Conservation (phyloP, 92 coral and sea anemone genomes). For the Metridium senile region DNA sequence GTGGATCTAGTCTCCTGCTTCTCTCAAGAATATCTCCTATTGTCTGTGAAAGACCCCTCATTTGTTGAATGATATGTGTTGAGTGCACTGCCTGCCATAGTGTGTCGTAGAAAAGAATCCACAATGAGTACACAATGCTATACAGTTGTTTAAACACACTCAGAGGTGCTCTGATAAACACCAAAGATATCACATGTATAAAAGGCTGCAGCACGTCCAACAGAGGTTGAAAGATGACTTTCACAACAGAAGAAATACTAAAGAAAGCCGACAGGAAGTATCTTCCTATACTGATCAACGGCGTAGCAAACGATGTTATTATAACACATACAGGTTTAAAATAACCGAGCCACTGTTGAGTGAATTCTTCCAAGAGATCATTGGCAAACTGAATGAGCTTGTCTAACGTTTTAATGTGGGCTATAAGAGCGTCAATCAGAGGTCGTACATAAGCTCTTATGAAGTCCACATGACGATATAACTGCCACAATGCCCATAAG, state of each 20-base stretch:
- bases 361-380: slow-evolving; percentile 79
- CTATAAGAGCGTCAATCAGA: slow-evolving; percentile 72
- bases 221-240: slow-evolving; percentile 53
- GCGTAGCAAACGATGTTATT: slow-evolving; percentile 71
- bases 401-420: slow-evolving; percentile 79
- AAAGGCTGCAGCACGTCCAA: slow-evolving; percentile 58
- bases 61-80: slow-evolving; percentile 43
- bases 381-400: slow-evolving; percentile 69
- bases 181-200: slow-evolving; percentile 35
- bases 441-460: slow-evolving; percentile 86
- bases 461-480: slow-evolving; percentile 93
- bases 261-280: slow-evolving; percentile 57
- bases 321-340: slow-evolving; percentile 88
- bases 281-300: slow-evolving; percentile 49
- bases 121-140: slow-evolving; percentile 38
- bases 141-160: slow-evolving; percentile 57
- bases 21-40: slow-evolving; percentile 66
- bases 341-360: slow-evolving; percentile 89
- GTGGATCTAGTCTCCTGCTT: slow-evolving; percentile 83
- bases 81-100: slow-evolving; percentile 51
- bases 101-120: slow-evolving; percentile 57
- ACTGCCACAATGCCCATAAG: slow-evolving; percentile 98
- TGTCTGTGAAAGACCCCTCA: slow-evolving; percentile 24
- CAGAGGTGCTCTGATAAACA: slow-evolving; percentile 64
- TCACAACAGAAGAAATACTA: slow-evolving; percentile 37